phyloP scores from a whole-genome alignment of 2,888 invertebrate genomes.

The Xestoiulus laeticollis region DNA sequence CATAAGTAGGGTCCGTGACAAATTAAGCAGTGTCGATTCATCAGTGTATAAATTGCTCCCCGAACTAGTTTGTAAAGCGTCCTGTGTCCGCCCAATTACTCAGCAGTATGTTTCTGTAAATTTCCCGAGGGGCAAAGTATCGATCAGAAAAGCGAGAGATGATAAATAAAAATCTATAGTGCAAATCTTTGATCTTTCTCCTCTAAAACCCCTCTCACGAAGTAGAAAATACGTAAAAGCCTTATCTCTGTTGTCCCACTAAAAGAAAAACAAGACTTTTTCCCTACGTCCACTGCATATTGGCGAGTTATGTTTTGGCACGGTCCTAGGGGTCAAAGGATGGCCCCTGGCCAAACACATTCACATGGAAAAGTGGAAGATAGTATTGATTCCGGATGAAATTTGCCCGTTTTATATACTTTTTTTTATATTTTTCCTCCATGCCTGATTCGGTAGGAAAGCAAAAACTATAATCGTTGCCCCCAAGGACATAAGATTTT shows the following conservation, averaged over 20 bases:
- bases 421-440: not conserved
- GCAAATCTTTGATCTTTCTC: constrained; percentile 28
- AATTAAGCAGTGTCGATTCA: not conserved
- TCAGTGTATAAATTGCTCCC: not conserved
- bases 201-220: not conserved
- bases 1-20: not conserved
- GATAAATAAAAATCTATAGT: constrained; percentile 18
- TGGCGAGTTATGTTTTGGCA: not conserved
- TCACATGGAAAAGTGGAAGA: not conserved
- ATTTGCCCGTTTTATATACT: not conserved
- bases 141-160: not conserved
- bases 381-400: constrained; percentile 9
- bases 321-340: not conserved
- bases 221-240: constrained; percentile 1
- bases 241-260: not conserved
- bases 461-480: constrained; percentile 1
- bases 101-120: not conserved
- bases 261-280: not conserved
- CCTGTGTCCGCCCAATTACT: not conserved
- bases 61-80: not conserved
- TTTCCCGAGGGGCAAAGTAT: not conserved
- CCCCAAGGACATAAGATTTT: constrained; percentile 13
- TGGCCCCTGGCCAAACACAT: not conserved
- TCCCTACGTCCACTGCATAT: not conserved
- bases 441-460: not conserved